phyloP scores from a whole-genome alignment of 2,113 vertebrate species.

The Callipepla californica region DNA sequence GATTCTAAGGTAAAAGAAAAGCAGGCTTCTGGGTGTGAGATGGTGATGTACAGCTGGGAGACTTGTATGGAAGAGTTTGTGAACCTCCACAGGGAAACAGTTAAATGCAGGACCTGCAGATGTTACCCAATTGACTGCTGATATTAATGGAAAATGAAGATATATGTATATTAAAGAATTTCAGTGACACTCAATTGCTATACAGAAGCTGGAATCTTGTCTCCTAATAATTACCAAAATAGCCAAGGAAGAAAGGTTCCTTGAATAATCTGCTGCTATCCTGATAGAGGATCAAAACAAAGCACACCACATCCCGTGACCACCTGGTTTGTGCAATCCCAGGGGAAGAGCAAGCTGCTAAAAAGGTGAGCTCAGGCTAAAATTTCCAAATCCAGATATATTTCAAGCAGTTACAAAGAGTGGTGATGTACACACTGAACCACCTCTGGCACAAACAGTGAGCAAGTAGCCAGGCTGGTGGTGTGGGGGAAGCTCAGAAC shows the following conservation, averaged over 20 bases:
- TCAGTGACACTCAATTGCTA: not conserved
- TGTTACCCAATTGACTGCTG: not conserved
- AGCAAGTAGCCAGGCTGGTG: not conserved
- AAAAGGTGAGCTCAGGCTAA: not conserved
- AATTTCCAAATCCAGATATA: not conserved
- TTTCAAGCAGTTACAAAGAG: not conserved
- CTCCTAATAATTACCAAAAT: not conserved
- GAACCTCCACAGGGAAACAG: not conserved
- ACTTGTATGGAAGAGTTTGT: not conserved
- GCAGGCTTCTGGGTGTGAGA: not conserved
- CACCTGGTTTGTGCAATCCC: not conserved
- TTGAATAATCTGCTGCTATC: not conserved
- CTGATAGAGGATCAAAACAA: not conserved
- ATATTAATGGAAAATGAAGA: not conserved
- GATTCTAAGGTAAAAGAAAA: not conserved
- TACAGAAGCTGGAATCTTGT: not conserved
- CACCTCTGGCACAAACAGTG: not conserved
- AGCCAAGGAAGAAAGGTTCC: not conserved
- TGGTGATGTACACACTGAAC: not conserved
- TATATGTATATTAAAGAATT: not conserved
- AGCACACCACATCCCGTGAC: not conserved
- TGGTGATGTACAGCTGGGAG: not conserved
- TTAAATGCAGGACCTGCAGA: not conserved
- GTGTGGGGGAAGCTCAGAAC: not conserved
- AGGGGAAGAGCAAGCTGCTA: not conserved